phyloP scores from a whole-genome alignment of 2,797 vertebrate species.

The Epinephelus coioides region DNA sequence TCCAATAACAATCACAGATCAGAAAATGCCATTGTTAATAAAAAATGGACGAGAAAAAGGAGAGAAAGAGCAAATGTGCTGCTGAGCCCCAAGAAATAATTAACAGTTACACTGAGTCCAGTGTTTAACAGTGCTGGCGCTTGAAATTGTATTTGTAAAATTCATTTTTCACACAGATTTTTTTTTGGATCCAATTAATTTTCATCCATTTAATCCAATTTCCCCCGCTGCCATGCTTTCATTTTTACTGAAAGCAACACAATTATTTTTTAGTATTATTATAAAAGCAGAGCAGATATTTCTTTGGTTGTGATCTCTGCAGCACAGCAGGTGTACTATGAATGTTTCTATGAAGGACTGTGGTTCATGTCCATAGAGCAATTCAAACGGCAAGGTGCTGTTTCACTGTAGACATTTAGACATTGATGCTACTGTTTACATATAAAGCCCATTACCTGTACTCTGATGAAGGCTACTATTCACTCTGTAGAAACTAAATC shows the following conservation, averaged over 20 bases:
- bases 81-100: not conserved
- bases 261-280: not conserved
- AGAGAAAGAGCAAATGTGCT: conserved; percentile 3
- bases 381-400: not conserved
- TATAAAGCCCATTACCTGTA: not conserved
- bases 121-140: not conserved
- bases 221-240: not conserved
- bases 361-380: not conserved
- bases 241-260: not conserved
- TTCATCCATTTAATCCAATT: not conserved
- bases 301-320: not conserved
- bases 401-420: not conserved
- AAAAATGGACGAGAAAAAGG: not conserved
- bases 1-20: not conserved
- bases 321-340: too few species aligned
- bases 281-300: not conserved
- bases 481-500: not conserved
- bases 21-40: not conserved
- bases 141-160: not conserved
- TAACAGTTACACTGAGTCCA: not conserved
- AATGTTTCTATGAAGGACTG: too few species aligned
- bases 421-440: not conserved
- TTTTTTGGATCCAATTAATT: not conserved
- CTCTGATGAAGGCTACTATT: not conserved
- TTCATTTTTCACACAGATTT: not conserved